Evolutionary conservation across 2,888 invertebrate genomes (phyloP), one percentile per base, ranked within the genome.

Genomic region (Amblyteles armatorius): DNA sequence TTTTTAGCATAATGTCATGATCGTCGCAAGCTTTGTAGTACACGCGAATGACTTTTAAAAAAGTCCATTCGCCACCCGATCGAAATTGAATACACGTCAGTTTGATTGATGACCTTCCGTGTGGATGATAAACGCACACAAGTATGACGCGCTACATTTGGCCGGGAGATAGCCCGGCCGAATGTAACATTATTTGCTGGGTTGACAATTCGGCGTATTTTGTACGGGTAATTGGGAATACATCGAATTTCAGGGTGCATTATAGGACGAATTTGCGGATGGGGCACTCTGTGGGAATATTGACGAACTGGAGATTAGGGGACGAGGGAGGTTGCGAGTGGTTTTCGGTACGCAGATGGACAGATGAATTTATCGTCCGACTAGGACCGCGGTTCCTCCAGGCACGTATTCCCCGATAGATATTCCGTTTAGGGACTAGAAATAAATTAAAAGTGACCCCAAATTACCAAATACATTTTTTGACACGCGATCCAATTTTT

Each of bases 31-130:
- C 36, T 33, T 22, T 11, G 13, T 74, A 63, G 5, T 48, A 29
- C n/a, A 48, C 6, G n/a, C 33, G 60, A 60, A 74, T 78, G 81
- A 81, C 72, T 77, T 57, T 78, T 16, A 68, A 69, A 36, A 74
- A 78, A 79, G 63, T 36, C 69, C 74, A 65, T 72, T 69, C 33
- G 22, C 11, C 11, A 60, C 55, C 69, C 48, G 48, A 74, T 33
- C 63, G 3, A 78, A 81, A 84, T 81, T 63, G 69, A 78, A 81
- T 73, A 78, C 78, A 74, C 60, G 60, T 68, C 44, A 57, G 22
- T 78, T 78, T 78, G 73, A 79, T 82, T 69, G 67, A 82, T 71
- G 82, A 82, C 84, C 79, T 71, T 57, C 44, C 52, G n/a, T 67
- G 67, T 52, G n/a, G 72, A 73, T 40, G 40, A 40, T 55, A 22